phyloP scores from a whole-genome alignment of 1,140 invertebrate species.

The Musca domestica region DNA sequence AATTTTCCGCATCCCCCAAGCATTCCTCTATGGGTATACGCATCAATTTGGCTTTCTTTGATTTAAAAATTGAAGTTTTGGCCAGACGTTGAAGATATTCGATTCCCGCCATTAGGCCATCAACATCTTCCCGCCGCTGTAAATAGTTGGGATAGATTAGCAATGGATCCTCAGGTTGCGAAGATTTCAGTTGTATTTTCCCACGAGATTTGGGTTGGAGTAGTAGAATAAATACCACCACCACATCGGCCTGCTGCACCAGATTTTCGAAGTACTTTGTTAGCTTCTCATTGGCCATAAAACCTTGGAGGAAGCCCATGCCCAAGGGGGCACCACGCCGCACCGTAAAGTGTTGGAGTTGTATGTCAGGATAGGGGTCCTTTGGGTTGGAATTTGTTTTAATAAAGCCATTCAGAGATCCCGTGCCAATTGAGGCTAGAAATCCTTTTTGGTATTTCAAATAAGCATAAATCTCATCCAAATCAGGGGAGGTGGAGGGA shows the following conservation, averaged over 20 bases:
- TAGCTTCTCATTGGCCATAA: conserved; percentile 35
- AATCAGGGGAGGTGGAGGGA: conserved; percentile 26
- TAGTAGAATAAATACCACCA: conserved; percentile 64
- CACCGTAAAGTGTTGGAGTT: conserved; percentile 39
- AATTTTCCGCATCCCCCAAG: conserved; percentile 59
- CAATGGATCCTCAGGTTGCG: conserved; percentile 69
- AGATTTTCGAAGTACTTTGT: conserved; percentile 16
- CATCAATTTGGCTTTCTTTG: conserved; percentile 59
- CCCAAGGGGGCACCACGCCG: conserved; percentile 28
- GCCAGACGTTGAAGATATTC: conserved; percentile 61
- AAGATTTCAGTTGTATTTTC: conserved; percentile 62
- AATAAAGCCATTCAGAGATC: conserved; percentile 33
- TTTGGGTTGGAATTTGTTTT: conserved; percentile 32
- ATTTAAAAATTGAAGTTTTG: conserved; percentile 60
- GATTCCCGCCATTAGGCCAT: conserved; percentile 66
- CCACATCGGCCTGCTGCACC: conserved; percentile 27
- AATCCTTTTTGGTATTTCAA: conserved; percentile 51
- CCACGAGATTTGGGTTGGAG: conserved; percentile 72
- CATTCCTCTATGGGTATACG: conserved; percentile 63
- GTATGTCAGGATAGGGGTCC: conserved; percentile 47
- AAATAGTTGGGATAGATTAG: conserved; percentile 73
- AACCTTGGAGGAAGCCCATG: conserved; percentile 28
- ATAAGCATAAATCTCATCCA: conserved; percentile 39
- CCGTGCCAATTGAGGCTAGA: conserved; percentile 56
- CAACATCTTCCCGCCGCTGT: conserved; percentile 60